Conservation (phyloP, 2,797 vertebrate species). For the Perodicticus potto region DNA sequence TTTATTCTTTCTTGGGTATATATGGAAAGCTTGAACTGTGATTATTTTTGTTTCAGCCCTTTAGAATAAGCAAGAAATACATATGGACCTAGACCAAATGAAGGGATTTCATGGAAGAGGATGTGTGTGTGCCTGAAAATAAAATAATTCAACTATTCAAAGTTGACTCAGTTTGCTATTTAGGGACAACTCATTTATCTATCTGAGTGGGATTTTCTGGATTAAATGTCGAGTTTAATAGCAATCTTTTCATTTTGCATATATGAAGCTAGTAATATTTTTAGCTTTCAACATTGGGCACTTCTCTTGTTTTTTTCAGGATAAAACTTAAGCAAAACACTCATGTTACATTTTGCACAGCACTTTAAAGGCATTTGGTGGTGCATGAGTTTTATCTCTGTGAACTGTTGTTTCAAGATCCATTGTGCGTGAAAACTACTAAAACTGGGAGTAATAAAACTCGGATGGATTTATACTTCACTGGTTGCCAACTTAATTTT, state of each 20-base stretch:
- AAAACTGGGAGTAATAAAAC: not conserved
- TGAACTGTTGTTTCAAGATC: not conserved
- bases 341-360: not conserved
- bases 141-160: conserved; percentile 52
- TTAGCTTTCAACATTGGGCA: not conserved
- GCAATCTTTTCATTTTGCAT: not conserved
- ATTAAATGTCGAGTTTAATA: conserved; percentile 50
- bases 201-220: conserved; percentile 50
- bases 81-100: not conserved
- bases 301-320: not conserved
- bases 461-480: not conserved
- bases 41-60: not conserved
- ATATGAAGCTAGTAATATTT: not conserved
- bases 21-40: not conserved
- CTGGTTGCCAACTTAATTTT: not conserved
- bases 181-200: conserved; percentile 45
- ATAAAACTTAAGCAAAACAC: not conserved
- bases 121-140: conserved; percentile 9
- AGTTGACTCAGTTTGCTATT: conserved; percentile 32
- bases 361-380: conserved; percentile 23
- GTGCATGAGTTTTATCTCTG: not conserved
- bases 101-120: not conserved
- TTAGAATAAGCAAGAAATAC: conserved; percentile 11
- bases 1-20: not conserved
- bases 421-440: not conserved